These are phyloP conservation scores for Corythornis leucogaster DNA, from an alignment of 2,797 vertebrate species.

Conservation along the genomic window DNA sequence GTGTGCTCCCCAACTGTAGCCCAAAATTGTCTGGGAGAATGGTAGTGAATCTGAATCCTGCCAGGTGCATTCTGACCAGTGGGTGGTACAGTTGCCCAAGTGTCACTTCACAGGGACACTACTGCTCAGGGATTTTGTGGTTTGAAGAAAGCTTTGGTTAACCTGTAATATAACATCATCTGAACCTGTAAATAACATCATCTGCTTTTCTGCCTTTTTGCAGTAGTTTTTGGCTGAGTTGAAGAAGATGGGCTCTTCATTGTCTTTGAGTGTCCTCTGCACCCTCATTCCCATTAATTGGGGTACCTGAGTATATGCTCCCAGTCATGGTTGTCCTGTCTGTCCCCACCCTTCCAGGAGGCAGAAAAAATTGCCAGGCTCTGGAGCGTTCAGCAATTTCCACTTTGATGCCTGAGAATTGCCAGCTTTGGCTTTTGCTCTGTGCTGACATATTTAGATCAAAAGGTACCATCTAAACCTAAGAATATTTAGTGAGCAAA, in stretches of 20 bases:
- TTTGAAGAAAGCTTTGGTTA: neutral
- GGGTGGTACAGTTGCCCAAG: neutral
- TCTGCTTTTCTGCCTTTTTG: neutral
- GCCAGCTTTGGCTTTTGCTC: neutral
- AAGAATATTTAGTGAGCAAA: neutral
- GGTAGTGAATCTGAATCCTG: no score
- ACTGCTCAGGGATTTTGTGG: neutral
- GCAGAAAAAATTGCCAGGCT: neutral
- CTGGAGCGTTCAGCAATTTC: neutral
- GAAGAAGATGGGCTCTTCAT: neutral
- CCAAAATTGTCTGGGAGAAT: no score
- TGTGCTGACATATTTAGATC: rapidly evolving
- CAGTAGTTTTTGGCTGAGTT: neutral
- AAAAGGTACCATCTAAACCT: neutral
- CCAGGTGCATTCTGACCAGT: neutral
- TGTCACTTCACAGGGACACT: neutral
- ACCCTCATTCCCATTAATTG: neutral
- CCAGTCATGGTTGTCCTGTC: neutral
- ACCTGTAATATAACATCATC: neutral
- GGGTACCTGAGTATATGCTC: neutral
- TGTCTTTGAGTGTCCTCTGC: neutral
- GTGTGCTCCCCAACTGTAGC: no score
- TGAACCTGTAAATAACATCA: neutral
- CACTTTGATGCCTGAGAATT: neutral
- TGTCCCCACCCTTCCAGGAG: neutral